phyloP scores from a whole-genome alignment of 35 echinoderm and acorn worm species.

The Lytechinus variegatus region DNA sequence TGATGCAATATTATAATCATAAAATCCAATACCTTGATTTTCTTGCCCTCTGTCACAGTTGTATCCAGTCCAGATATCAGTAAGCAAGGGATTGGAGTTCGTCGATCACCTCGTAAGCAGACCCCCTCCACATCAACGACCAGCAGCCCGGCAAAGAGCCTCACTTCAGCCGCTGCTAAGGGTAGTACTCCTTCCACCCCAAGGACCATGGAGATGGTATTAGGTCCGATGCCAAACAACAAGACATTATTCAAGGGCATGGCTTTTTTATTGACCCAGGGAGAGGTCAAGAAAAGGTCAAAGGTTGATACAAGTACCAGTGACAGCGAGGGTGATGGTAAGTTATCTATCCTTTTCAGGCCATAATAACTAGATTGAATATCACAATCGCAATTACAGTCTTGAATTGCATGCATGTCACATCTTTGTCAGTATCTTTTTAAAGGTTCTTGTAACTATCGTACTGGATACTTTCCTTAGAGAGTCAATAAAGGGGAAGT shows the following conservation, averaged over 20 bases:
- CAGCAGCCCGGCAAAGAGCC: background rate
- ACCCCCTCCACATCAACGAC: background rate
- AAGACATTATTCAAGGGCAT: slow-evolving; percentile 72
- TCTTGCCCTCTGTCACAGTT: background rate
- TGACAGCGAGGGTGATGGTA: slow-evolving; percentile 16
- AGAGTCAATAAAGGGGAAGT: too few species aligned
- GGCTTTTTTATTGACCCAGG: slow-evolving; percentile 70
- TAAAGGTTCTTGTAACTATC: too few species aligned
- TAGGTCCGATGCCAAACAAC: slow-evolving; percentile 73
- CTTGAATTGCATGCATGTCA: too few species aligned
- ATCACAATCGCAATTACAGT: too few species aligned
- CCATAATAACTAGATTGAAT: too few species aligned
- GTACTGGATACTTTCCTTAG: too few species aligned
- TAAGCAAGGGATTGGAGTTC: slow-evolving; percentile 14
- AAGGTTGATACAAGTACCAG: background rate
- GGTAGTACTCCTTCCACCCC: background rate
- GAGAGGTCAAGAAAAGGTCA: slow-evolving; percentile 47
- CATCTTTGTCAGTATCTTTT: too few species aligned
- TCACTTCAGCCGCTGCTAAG: background rate
- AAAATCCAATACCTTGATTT: too few species aligned
- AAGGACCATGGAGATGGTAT: background rate
- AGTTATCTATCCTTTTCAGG: background rate
- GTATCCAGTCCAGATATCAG: slow-evolving; percentile 46
- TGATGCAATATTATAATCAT: too few species aligned
- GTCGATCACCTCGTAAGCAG: slow-evolving; percentile 68